Conservation (phyloP, 2,797 vertebrate genomes). For the Heteromormyrus szaboi region DNA sequence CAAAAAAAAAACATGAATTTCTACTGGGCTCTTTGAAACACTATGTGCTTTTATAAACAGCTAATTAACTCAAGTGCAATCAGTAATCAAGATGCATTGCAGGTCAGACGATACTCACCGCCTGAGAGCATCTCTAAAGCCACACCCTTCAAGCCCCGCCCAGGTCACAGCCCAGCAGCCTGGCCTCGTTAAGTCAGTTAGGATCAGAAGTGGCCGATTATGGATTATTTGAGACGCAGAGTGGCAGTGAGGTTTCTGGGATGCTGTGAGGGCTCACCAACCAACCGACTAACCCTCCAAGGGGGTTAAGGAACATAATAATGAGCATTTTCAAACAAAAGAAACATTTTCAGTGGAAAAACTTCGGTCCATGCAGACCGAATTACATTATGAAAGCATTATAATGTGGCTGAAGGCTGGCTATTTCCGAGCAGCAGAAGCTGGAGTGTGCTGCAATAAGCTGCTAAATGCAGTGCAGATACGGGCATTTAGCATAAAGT, state of each 20-base stretch:
- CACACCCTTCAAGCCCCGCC: background rate
- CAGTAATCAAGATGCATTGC: background rate
- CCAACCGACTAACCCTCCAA: background rate
- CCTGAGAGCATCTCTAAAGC: background rate
- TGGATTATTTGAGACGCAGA: background rate
- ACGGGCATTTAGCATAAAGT: background rate
- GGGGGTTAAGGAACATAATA: background rate
- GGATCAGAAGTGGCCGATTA: background rate
- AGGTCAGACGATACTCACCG: background rate
- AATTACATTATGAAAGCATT: background rate
- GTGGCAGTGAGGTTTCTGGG: background rate
- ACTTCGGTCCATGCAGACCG: background rate
- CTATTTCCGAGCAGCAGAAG: background rate
- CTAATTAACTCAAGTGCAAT: background rate
- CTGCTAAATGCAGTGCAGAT: background rate
- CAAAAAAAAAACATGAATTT: background rate
- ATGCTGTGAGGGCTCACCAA: background rate
- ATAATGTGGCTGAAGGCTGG: background rate
- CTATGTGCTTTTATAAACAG: background rate
- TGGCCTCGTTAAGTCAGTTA: background rate
- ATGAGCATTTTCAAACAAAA: background rate
- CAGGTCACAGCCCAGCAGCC: background rate
- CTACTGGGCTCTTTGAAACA: background rate
- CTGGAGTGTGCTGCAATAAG: background rate
- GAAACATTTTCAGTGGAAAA: background rate